Evolutionary conservation across 2,113 vertebrate species (phyloP), one percentile per base, ranked within the genome.

Genomic region (Anoplopoma fimbria): DNA sequence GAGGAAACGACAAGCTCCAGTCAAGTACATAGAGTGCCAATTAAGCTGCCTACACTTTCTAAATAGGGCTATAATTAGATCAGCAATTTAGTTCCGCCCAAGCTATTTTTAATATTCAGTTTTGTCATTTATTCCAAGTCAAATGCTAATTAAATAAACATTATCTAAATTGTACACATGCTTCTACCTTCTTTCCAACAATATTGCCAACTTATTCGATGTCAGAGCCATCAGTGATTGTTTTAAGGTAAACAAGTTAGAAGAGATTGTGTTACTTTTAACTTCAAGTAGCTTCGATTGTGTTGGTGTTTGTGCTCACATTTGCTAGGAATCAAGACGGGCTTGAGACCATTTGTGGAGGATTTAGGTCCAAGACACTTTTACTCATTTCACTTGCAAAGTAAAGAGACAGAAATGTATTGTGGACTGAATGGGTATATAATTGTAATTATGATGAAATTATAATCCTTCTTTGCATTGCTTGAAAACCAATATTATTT

Each of bases 61-160:
- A 76, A 82, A 78, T 83, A 75, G 21, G 13, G 9, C 45, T 34
- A 23, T 80, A 57, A 89, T 89, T 85, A 76, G 36, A 80, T 75
- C 19, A 70, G 75, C 60, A 75, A 89, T 69, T 81, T 81, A 73
- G 78, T 76, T 72, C 57, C 42, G 47, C 12, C 4, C 42, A 73
- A 72, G 58, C 69, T 68, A 65, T 69, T 84, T 83, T 75, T 53
- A 38, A 36, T 63, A 14, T 7, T 57, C 12, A 40, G 55, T 55
- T 51, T 79, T 31, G 65, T 82, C 45, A 68, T 45, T 84, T 27
- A 79, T 42, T 38, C 80, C 8, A 40, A 65, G 49, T 70, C 31
- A 60, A 21, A 64, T 67, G 31, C 65, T 53, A 45, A 53, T 33
- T 13, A 23, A 62, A 38, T n/a, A 70, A 60, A 70, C 40, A 71